These are phyloP conservation scores for Eufriesea mexicana DNA, from an alignment of 1,140 invertebrate species.

Conservation along the genomic window DNA sequence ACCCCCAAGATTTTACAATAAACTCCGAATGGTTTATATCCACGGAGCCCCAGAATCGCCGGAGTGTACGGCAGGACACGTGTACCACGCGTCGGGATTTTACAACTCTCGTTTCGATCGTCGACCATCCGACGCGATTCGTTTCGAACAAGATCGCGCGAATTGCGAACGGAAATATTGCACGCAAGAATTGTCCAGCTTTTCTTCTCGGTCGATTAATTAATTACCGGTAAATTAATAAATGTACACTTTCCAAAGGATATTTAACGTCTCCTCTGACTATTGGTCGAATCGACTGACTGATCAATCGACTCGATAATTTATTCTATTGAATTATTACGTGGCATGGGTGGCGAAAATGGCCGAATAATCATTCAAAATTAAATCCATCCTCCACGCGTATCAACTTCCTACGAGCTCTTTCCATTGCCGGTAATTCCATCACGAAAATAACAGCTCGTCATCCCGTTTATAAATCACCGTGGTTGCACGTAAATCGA, in stretches of 20 bases:
- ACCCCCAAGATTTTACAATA: constrained; percentile 68
- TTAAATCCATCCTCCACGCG: background rate
- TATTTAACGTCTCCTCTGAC: background rate
- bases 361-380: background rate
- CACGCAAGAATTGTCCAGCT: no score
- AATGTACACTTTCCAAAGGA: background rate
- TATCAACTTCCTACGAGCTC: background rate
- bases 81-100: background rate
- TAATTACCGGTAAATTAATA: background rate
- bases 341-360: background rate
- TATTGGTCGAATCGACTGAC: background rate
- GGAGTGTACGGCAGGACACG: background rate
- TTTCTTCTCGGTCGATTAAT: no score
- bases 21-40: constrained; percentile 64
- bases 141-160: no score
- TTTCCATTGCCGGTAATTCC: background rate
- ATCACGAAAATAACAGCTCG: background rate
- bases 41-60: background rate
- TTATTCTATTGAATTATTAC: background rate
- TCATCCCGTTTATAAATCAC: no score
- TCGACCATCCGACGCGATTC: no score
- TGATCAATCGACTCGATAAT: background rate
- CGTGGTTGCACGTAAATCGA: no score
- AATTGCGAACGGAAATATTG: no score
- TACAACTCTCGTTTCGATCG: no score